Evolutionary conservation across 2,113 vertebrate species (phyloP).

Genomic region (Lepisosteus osseus): DNA sequence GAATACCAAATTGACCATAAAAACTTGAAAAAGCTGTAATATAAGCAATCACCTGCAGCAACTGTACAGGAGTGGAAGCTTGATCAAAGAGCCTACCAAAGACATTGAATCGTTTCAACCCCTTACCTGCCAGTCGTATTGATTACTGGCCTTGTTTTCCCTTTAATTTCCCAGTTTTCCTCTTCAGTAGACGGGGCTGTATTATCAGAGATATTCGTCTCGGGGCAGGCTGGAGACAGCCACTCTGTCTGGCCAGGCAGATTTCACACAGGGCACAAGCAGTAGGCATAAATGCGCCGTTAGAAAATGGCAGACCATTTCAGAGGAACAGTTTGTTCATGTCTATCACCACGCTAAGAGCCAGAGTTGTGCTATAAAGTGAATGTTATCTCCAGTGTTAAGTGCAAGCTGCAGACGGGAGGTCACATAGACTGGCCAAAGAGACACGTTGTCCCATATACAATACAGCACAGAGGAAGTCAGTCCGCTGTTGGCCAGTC

Average conservation of each 20-base stretch:
- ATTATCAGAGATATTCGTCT: conserved; percentile 8
- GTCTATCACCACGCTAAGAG: conserved; percentile 62
- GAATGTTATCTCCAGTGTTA: conserved; percentile 65
- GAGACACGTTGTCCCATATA: conserved; percentile 58
- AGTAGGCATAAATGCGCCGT: neutral
- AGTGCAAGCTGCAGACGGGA: conserved; percentile 66
- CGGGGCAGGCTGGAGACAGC: conserved; percentile 18
- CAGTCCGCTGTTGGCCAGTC: conserved; percentile 34
- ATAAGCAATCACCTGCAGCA: too few species aligned
- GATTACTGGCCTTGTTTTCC: too few species aligned
- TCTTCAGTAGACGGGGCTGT: conserved; percentile 11
- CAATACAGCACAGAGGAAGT: conserved; percentile 59
- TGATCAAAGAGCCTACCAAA: too few species aligned
- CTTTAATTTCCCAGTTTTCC: too few species aligned
- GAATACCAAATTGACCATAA: too few species aligned
- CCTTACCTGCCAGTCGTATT: too few species aligned
- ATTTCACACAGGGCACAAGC: neutral
- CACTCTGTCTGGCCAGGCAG: conserved; percentile 44
- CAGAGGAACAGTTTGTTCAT: conserved; percentile 50
- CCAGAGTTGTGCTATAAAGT: conserved; percentile 51
- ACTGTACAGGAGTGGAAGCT: too few species aligned
- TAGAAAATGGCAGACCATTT: neutral
- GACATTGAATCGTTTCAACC: too few species aligned
- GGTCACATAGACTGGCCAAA: conserved; percentile 48
- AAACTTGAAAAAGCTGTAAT: too few species aligned